Percentiles rank a stretch among this genome's conserved stretches.
Evolutionary conservation across 2,113 vertebrate species (phyloP).

Genomic region (Campylomormyrus tamandua): DNA sequence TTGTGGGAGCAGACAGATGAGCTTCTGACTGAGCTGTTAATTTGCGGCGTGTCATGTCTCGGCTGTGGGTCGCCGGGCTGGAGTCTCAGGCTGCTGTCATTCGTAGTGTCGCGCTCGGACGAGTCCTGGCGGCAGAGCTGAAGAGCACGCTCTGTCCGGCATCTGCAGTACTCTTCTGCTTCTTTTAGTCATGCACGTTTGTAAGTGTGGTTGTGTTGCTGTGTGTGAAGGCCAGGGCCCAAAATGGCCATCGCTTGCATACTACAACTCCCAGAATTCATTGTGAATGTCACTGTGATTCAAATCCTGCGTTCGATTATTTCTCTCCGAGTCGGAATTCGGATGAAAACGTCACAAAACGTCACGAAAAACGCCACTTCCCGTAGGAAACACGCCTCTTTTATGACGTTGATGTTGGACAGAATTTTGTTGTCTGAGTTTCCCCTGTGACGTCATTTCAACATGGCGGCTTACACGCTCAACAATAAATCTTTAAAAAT

Average conservation of each 20-base stretch:
- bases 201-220: not conserved
- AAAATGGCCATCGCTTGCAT: not conserved
- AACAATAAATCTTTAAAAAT: too few species aligned
- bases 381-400: too few species aligned
- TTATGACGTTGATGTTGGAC: too few species aligned
- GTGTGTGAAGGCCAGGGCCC: not conserved
- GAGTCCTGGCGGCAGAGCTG: not conserved
- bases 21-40: not conserved
- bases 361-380: too few species aligned
- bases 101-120: too few species aligned
- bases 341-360: too few species aligned
- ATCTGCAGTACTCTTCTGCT: not conserved
- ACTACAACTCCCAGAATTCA: constrained; percentile 1
- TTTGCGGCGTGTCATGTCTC: not conserved
- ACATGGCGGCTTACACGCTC: too few species aligned
- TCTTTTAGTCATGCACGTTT: not conserved
- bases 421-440: too few species aligned
- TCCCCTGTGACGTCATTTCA: too few species aligned
- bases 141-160: not conserved
- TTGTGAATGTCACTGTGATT: not conserved
- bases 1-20: not conserved
- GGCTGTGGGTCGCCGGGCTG: too few species aligned
- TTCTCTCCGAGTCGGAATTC: too few species aligned
- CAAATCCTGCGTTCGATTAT: too few species aligned
- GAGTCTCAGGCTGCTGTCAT: not conserved